A percentile compares a stretch with the other conserved stretches of the same genome.
Conservation (phyloP, 2,888 invertebrate species). For the Linnaemya tessellans region DNA sequence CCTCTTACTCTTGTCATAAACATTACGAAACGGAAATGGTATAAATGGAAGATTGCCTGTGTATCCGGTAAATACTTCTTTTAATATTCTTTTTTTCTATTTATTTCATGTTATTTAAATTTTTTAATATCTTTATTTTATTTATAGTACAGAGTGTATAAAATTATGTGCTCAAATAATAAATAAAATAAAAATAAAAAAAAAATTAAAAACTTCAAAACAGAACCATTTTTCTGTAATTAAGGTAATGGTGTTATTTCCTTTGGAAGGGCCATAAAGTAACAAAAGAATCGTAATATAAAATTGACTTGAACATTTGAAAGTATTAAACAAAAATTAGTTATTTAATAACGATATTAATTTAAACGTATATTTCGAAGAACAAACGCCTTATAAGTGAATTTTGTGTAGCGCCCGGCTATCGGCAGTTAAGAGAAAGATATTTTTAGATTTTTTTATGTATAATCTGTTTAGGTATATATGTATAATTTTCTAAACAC, state of each 20-base stretch:
- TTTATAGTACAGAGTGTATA: neutral
- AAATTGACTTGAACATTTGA: neutral
- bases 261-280: neutral
- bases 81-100: neutral
- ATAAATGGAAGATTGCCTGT: constrained; percentile 61
- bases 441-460: too few species aligned
- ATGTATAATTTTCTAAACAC: too few species aligned
- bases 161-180: too few species aligned
- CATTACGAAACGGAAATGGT: constrained; percentile 63
- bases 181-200: neutral
- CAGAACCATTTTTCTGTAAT: constrained; percentile 20
- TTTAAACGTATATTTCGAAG: neutral
- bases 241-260: constrained; percentile 46
- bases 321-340: neutral
- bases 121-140: constrained; percentile 23
- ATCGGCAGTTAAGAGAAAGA: too few species aligned
- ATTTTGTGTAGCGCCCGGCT: too few species aligned
- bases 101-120: neutral
- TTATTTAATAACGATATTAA: neutral
- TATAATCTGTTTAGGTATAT: too few species aligned
- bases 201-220: neutral
- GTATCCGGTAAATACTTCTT: constrained; percentile 47
- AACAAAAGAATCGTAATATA: neutral
- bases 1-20: constrained; percentile 48
- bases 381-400: too few species aligned